Evolutionary conservation across 1,140 invertebrate genomes (phyloP).

Genomic region (Plectrocnemia conspersa): DNA sequence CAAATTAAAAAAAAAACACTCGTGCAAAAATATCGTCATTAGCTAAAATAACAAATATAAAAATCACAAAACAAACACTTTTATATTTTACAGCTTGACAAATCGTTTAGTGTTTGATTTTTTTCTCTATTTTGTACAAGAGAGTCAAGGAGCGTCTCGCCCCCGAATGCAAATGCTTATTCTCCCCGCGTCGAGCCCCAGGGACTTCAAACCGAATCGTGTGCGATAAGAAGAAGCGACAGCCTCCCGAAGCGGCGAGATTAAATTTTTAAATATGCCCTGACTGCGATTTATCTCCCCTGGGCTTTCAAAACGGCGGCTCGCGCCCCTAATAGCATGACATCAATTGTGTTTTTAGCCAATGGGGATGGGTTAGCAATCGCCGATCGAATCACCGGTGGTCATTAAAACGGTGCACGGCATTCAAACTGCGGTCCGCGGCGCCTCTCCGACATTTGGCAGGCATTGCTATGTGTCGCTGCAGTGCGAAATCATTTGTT

Average conservation of each 20-base stretch:
- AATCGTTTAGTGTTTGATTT: too few relatives aligned
- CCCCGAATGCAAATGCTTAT: neutral
- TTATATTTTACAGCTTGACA: too few relatives aligned
- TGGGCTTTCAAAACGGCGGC: neutral
- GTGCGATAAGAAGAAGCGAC: neutral
- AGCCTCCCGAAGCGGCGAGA: neutral
- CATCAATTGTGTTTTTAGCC: constrained; percentile 16
- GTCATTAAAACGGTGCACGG: constrained; percentile 13
- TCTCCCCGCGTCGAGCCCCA: neutral
- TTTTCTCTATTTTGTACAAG: too few relatives aligned
- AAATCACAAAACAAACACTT: too few relatives aligned
- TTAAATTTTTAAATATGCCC: constrained; percentile 3
- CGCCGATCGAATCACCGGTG: constrained; percentile 14
- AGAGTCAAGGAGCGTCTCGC: too few relatives aligned
- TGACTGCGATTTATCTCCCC: neutral
- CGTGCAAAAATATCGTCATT: too few relatives aligned
- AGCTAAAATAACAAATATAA: too few relatives aligned
- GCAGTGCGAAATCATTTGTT: constrained; percentile 26
- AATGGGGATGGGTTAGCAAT: constrained; percentile 6
- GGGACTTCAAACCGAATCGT: neutral
- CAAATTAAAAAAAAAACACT: too few relatives aligned
- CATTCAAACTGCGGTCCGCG: neutral
- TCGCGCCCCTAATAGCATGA: constrained; percentile 5
- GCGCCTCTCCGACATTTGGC: constrained; percentile 6
- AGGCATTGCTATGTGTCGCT: constrained; percentile 15